Conservation (phyloP, 2,888 invertebrate species). For the Opisthograptis luteolata region DNA sequence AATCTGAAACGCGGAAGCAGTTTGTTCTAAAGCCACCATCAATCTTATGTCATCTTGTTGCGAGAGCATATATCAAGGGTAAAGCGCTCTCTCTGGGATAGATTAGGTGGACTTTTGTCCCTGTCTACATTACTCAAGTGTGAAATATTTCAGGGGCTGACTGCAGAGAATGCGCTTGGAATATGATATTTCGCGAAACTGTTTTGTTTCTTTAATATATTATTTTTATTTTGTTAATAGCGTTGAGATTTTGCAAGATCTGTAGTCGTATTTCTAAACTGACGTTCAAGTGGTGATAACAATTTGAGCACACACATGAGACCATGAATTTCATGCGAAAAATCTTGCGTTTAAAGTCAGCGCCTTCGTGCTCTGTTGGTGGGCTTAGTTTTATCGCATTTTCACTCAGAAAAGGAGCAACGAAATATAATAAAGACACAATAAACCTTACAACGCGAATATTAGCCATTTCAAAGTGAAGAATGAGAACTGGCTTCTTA, state of each 20-base stretch:
- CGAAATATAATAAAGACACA: slow-evolving; percentile 3
- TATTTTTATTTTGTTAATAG: background rate
- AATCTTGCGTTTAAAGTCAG: too few relatives aligned
- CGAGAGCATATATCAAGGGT: slow-evolving; percentile 23
- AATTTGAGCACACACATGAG: too few relatives aligned
- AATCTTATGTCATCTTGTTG: slow-evolving; percentile 57
- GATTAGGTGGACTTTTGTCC: slow-evolving; percentile 34
- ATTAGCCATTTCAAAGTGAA: slow-evolving; percentile 1
- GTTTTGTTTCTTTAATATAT: background rate
- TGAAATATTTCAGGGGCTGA: slow-evolving; percentile 19
- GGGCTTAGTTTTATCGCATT: background rate
- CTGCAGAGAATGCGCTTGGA: slow-evolving; percentile 28
- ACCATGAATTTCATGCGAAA: too few relatives aligned
- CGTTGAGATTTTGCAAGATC: too few relatives aligned
- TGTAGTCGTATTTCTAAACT: too few relatives aligned
- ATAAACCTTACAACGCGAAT: background rate
- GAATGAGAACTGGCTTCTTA: slow-evolving; percentile 11
- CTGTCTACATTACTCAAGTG: background rate
- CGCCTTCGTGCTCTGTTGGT: background rate
- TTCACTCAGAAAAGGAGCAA: background rate
- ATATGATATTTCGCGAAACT: background rate
- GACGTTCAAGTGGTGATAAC: too few relatives aligned
- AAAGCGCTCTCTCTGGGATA: slow-evolving; percentile 33
- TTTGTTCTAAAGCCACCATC: slow-evolving; percentile 50
- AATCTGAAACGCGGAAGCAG: slow-evolving; percentile 43